Evolutionary conservation across 2,113 vertebrate genomes (phyloP).

Genomic region (Amphiprion percula): DNA sequence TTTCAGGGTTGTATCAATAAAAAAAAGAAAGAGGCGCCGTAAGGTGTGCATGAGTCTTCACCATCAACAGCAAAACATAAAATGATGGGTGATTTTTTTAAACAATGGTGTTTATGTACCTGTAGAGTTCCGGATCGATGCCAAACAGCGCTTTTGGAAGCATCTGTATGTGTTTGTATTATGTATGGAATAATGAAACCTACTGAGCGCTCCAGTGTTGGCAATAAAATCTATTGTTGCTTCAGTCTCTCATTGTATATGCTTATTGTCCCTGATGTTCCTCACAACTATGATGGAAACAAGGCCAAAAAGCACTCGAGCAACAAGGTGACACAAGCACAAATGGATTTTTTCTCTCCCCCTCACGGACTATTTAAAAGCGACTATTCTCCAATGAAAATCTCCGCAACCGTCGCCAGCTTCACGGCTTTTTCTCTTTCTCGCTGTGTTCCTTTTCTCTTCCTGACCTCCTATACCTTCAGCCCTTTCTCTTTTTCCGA

Average conservation of each 20-base stretch:
- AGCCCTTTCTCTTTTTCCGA: not conserved
- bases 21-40: too few relatives aligned
- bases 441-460: not conserved
- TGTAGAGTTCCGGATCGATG: too few relatives aligned
- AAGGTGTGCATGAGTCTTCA: too few relatives aligned
- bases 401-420: not conserved
- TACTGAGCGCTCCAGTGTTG: not conserved
- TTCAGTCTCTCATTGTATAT: not conserved
- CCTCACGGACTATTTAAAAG: not conserved
- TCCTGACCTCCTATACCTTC: slow-evolving; percentile 1
- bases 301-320: not conserved
- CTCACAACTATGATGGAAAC: not conserved
- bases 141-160: too few relatives aligned
- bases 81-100: too few relatives aligned
- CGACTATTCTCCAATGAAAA: slow-evolving; percentile 19
- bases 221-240: too few relatives aligned
- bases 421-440: not conserved
- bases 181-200: too few relatives aligned
- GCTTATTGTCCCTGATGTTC: slow-evolving; percentile 6
- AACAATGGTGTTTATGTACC: too few relatives aligned
- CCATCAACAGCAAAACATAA: too few relatives aligned
- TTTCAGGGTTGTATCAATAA: too few relatives aligned
- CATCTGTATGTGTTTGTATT: too few relatives aligned
- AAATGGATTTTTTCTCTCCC: not conserved
- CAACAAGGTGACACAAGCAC: slow-evolving; percentile 26